Evolutionary conservation across 2,888 invertebrate species (phyloP), one percentile per base, ranked within the genome.

Genomic region (Rotaria magnacalcarata): DNA sequence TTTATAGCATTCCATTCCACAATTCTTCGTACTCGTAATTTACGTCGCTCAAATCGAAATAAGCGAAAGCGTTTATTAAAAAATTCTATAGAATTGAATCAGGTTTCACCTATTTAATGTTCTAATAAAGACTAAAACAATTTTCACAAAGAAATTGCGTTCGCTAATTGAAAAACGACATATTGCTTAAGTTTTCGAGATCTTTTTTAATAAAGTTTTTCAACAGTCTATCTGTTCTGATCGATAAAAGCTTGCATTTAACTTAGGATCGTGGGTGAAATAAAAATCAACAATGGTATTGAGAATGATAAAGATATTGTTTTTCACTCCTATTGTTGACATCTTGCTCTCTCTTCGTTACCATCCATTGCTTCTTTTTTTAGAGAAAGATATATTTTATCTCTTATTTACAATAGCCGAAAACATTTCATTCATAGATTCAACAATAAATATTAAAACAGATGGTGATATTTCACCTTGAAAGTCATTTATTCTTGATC

Each of bases 261-360:
- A 27, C 27, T 14, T 14, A 67, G 67, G 34, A 67, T 67, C 16
- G 16, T 67, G 7, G 34, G 7, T 67, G 14, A 16, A 27, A 19
- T 67, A 34, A 34, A 34, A 24, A 2, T 67, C 67, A 67, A 67
- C 67, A 34, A 67, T 67, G 11, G 14, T 34, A 67, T 67, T 67
- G 27, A 67, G 67, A 67, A 67, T 67, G 67, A 67, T 67, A 67
- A 67, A 34, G 67, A 34, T 67, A 67, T 67, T 67, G 11, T 67
- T 19, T 67, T 34, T 19, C 34, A 34, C 34, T 67, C 34, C 34
- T 67, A 19, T 67, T 67, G 34, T 41, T 34, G 16, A 4, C 19
- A 19, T 67, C 67, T 67, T 24, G 67, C 34, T 67, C 67, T 11
- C 27, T 27, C 34, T 16, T 27, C 6, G 16, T 34, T 67, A 67